A percentile compares a stretch with the other conserved stretches of the same genome.
These are phyloP conservation scores for Pterocles orientalis DNA, from an alignment of 2,113 vertebrate species.

Conservation along the genomic window DNA sequence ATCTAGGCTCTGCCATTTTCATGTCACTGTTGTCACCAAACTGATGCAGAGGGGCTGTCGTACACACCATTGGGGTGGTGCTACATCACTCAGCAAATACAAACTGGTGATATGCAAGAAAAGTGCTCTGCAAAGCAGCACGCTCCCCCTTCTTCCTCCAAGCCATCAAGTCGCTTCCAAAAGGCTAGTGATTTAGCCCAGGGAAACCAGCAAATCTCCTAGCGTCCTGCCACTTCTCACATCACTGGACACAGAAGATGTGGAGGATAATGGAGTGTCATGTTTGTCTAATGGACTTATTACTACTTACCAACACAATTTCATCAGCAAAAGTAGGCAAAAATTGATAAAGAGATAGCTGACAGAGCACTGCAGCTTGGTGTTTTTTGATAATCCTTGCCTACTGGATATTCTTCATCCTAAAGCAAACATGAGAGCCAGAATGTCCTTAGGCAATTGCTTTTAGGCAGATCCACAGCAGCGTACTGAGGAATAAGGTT, in stretches of 20 bases:
- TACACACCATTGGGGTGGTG: background rate
- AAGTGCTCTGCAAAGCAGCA: background rate
- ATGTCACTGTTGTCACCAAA: background rate
- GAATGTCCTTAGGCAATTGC: background rate
- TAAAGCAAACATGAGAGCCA: background rate
- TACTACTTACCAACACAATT: constrained; percentile 32
- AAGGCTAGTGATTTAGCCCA: background rate
- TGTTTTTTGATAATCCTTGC: constrained; percentile 19
- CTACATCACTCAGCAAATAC: background rate
- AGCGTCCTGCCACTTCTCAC: background rate
- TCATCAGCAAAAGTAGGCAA: constrained; percentile 55
- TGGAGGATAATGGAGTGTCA: background rate
- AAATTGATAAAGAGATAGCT: constrained; percentile 32
- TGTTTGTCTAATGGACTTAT: constrained; percentile 49
- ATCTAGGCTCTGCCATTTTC: background rate
- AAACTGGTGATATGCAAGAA: background rate
- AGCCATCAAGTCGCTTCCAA: background rate
- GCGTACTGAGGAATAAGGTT: background rate
- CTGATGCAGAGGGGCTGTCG: background rate
- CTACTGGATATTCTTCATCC: background rate
- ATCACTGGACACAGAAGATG: background rate
- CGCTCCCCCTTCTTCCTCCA: background rate
- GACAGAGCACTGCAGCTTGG: constrained; percentile 3
- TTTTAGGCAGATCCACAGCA: background rate
- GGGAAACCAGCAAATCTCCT: background rate